Base-by-base conservation (phyloP, 1,140 invertebrate species). In the Eubasilissa regina region DNA sequence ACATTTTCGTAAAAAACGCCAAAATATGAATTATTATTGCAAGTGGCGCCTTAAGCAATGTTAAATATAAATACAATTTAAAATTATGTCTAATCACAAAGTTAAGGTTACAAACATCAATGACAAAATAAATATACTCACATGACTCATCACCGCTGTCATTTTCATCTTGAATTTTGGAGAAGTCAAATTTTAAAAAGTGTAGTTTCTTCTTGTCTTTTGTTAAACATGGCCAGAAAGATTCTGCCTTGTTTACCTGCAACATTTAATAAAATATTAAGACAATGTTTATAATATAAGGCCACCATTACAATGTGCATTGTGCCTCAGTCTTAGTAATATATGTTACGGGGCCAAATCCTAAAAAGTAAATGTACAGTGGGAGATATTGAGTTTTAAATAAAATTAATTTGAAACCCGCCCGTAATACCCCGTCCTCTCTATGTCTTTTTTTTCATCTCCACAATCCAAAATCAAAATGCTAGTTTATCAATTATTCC, bases 181-280 rank as follows among this genome's bases (percentile, higher is more conserved):
- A 95, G 86, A 99, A 99, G 87, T 99, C 98, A 81, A 97, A 95
- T 89, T 98, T 98, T 73, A 99, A 91, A 97, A 97, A 99, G 86
- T 98, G 97, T 83, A 94, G 93, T 88, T 98, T 98, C 85, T 93
- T 93, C 83, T 94, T 95, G 82, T 96, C 95, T 88, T 96, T 95
- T 35, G 96, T 94, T 66, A 98, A 90, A 72, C 93, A 88, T 75
- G 96, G 94, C 97, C 97, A 99, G 85, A 93, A 98, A 11, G 94
- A 92, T 79, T 93, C 94, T 72, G 93, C 93, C 84, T 92, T 90
- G 85, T 96, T 95, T 84, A 92, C 15, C 77, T 78, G 53, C 10
- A 72, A 77, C 12, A 64, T 64, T 15, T 25, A 43, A 51, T 68
- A 10, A 51, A 4, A 68, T 68, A 56, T 58, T n/a, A 17, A n/a